phyloP scores from a whole-genome alignment of 2,797 vertebrate species.

The Sylvilagus floridanus region DNA sequence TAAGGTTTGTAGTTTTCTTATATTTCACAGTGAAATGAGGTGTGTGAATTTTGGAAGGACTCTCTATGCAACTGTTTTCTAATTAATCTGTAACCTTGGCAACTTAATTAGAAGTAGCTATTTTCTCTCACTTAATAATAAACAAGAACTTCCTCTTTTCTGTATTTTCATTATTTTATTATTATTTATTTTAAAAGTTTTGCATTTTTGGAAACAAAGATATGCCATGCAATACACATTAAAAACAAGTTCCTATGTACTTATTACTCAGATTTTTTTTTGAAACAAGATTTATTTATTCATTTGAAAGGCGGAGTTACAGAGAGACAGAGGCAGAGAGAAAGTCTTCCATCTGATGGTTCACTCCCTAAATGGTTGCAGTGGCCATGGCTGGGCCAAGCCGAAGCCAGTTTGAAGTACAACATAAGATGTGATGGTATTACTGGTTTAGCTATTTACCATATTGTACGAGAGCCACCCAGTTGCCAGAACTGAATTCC shows the following conservation, averaged over 20 bases:
- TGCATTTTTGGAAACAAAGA: background rate
- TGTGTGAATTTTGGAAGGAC: background rate
- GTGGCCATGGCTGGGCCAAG: too few species aligned
- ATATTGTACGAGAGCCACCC: background rate
- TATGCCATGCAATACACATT: background rate
- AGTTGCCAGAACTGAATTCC: too few species aligned
- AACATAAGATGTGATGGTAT: too few species aligned
- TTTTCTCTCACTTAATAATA: background rate
- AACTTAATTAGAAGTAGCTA: background rate
- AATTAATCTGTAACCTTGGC: background rate
- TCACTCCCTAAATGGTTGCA: too few species aligned
- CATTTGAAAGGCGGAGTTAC: too few species aligned
- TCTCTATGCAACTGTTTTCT: constrained; percentile 8
- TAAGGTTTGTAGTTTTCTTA: background rate
- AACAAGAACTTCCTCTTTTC: background rate
- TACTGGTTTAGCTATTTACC: background rate
- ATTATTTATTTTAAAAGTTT: background rate
- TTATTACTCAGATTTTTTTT: background rate
- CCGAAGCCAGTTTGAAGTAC: too few species aligned
- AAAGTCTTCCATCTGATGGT: too few species aligned
- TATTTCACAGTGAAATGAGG: constrained; percentile 35
- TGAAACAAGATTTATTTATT: too few species aligned
- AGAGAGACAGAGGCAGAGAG: too few species aligned
- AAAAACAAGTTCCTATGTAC: background rate
- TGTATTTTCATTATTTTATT: background rate